These are phyloP conservation scores for Trypoxylus dichotomus DNA, from an alignment of 1,140 invertebrate species.

Conservation along the genomic window DNA sequence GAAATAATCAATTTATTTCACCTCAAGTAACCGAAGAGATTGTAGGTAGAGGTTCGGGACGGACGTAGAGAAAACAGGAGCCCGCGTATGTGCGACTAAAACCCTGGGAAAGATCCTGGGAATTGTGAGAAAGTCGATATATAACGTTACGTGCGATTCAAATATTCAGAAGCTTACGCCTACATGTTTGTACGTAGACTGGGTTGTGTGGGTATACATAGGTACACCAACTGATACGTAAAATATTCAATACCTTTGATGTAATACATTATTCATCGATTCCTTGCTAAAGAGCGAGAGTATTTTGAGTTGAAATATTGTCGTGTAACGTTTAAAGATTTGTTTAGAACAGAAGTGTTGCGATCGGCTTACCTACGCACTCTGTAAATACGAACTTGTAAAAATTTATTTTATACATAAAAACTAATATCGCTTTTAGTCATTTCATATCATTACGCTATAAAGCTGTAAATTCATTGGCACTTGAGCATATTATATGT, in stretches of 20 bases:
- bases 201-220: background rate
- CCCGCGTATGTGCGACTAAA: background rate
- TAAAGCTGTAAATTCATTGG: too few species aligned
- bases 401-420: too few species aligned
- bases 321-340: background rate
- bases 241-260: slow-evolving; percentile 1
- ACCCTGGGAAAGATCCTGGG: background rate
- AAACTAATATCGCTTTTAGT: too few species aligned
- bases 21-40: background rate
- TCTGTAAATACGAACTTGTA: too few species aligned
- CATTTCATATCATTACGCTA: too few species aligned
- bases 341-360: too few species aligned
- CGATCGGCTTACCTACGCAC: too few species aligned
- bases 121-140: background rate
- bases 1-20: background rate
- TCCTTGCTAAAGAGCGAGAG: background rate
- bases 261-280: background rate
- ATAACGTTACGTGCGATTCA: background rate
- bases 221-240: background rate
- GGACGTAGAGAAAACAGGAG: background rate
- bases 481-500: too few species aligned
- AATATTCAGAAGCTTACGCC: background rate
- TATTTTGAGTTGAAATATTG: background rate
- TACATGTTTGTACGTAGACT: background rate
- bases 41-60: background rate